phyloP scores from a whole-genome alignment of 2,797 vertebrate genomes.

The Chiloscyllium punctatum region DNA sequence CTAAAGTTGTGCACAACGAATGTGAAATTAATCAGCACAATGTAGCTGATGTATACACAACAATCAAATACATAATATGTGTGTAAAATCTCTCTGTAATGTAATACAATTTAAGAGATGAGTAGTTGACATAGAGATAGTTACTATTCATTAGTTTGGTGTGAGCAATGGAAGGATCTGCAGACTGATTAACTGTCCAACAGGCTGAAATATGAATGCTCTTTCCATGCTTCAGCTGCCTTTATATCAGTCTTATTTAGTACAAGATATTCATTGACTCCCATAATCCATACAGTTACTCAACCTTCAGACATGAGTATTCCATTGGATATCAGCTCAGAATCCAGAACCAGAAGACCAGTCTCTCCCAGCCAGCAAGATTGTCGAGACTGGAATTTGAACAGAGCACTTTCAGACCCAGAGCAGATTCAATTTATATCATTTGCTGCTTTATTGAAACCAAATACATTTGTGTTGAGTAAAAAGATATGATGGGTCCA shows the following conservation, averaged over 20 bases:
- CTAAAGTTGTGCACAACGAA: not conserved
- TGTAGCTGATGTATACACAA: not conserved
- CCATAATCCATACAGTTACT: no score
- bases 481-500: no score
- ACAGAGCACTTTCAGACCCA: no score
- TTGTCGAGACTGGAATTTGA: no score
- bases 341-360: not conserved
- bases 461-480: no score
- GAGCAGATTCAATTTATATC: no score
- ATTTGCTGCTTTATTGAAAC: no score
- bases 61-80: no score
- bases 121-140: not conserved
- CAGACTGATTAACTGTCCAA: not conserved
- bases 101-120: not conserved
- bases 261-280: not conserved
- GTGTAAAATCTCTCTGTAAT: not conserved
- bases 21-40: not conserved
- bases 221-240: not conserved
- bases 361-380: no score
- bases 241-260: not conserved
- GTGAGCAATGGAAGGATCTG: not conserved
- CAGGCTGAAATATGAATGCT: not conserved
- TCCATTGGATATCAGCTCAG: not conserved
- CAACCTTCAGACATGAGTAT: not conserved
- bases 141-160: not conserved